Evolutionary conservation across 2,888 invertebrate genomes (phyloP).

Genomic region (Pammene aurita): DNA sequence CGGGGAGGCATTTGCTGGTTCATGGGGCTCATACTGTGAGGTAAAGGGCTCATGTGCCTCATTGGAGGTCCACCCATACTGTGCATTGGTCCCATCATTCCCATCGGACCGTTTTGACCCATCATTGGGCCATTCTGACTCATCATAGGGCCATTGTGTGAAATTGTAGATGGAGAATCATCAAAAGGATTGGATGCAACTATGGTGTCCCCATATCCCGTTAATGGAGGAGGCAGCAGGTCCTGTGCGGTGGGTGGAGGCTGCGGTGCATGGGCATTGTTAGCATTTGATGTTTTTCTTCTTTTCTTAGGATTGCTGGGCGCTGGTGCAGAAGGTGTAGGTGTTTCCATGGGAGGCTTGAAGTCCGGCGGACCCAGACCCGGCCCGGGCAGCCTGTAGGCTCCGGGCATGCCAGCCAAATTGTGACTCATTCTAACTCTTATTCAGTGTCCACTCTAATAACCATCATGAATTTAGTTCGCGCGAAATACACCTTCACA

Average conservation of each 20-base stretch:
- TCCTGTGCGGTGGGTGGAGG: slow-evolving; percentile 89
- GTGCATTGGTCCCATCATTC: slow-evolving; percentile 85
- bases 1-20: slow-evolving; percentile 85
- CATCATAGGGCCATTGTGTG: slow-evolving; percentile 85
- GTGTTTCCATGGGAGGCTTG: slow-evolving; percentile 88
- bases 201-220: slow-evolving; percentile 96
- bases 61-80: slow-evolving; percentile 85
- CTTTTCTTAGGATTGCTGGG: slow-evolving; percentile 94
- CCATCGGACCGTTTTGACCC: slow-evolving; percentile 88
- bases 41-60: slow-evolving; percentile 86
- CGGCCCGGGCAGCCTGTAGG: slow-evolving; percentile 89
- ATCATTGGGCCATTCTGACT: slow-evolving; percentile 86
- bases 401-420: slow-evolving; percentile 89
- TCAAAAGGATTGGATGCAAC: slow-evolving; percentile 98
- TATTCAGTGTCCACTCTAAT: slow-evolving; percentile 69
- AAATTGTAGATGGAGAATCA: slow-evolving; percentile 89
- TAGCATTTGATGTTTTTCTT: slow-evolving; percentile 90
- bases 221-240: slow-evolving; percentile 92
- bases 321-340: slow-evolving; percentile 88
- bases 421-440: slow-evolving; percentile 88
- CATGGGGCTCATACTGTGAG: slow-evolving; percentile 85
- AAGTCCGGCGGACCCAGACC: slow-evolving; percentile 88
- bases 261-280: slow-evolving; percentile 85
- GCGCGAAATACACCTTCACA: slow-evolving; percentile 61
- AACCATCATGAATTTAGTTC: slow-evolving; percentile 65